Percentiles rank a stretch among this genome's conserved stretches.
These are phyloP conservation scores for Neostethus bicornis DNA, from an alignment of 2,797 vertebrate species.

Conservation along the genomic window DNA sequence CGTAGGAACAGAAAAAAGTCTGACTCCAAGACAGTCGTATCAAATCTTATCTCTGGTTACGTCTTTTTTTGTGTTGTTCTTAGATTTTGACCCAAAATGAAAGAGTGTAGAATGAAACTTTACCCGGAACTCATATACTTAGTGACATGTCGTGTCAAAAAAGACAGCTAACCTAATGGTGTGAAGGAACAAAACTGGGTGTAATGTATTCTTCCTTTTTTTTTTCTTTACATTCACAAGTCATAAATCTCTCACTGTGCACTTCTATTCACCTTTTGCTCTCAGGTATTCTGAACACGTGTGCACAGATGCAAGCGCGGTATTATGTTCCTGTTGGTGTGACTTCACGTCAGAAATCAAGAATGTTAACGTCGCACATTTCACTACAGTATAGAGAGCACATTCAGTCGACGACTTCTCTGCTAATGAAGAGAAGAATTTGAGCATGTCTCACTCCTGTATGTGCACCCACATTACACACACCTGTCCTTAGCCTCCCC, in stretches of 20 bases:
- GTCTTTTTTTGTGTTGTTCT: constrained; percentile 37
- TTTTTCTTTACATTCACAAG: neutral
- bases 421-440: constrained; percentile 56
- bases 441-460: constrained; percentile 30
- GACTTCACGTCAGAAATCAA: constrained; percentile 42
- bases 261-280: constrained; percentile 47
- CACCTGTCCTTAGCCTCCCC: constrained; percentile 38
- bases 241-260: constrained; percentile 35
- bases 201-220: neutral
- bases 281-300: constrained; percentile 34
- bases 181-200: neutral
- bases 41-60: constrained; percentile 71
- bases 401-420: constrained; percentile 40
- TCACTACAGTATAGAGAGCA: constrained; percentile 38
- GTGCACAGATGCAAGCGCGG: constrained; percentile 12
- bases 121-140: neutral
- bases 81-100: constrained; percentile 3
- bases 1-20: constrained; percentile 22
- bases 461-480: constrained; percentile 31
- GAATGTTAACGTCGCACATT: constrained; percentile 52
- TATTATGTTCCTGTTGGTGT: neutral
- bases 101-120: neutral
- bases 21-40: constrained; percentile 57
- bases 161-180: neutral
- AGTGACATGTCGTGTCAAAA: neutral